Evolutionary conservation across 2,888 invertebrate species (phyloP).

Genomic region (Callimorpha dominula): DNA sequence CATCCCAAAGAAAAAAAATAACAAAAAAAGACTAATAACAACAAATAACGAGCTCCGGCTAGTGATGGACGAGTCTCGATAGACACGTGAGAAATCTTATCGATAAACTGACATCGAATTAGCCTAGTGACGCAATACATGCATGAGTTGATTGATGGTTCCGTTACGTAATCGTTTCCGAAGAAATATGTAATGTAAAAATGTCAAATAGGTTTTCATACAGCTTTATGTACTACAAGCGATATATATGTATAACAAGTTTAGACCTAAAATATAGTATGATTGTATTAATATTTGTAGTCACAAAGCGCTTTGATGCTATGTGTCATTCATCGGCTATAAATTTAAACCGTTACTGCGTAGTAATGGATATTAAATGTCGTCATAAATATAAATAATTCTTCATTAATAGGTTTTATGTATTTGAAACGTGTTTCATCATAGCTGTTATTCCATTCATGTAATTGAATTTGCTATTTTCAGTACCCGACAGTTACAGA

Average conservation of each 20-base stretch:
- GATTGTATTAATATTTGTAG: conserved; percentile 39
- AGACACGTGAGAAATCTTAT: conserved; percentile 53
- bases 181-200: conserved; percentile 39
- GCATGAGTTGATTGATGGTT: conserved; percentile 49
- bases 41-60: conserved; percentile 83
- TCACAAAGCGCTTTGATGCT: conserved; percentile 22
- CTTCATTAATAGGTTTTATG: conserved; percentile 19
- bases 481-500: neutral
- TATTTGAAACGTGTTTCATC: conserved; percentile 10
- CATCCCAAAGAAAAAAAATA: conserved; percentile 75
- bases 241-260: conserved; percentile 39
- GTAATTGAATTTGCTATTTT: conserved; percentile 6
- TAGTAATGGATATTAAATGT: conserved; percentile 21
- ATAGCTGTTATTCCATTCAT: conserved; percentile 5
- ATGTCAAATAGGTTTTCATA: conserved; percentile 35
- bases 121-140: conserved; percentile 27
- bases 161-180: conserved; percentile 42
- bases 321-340: conserved; percentile 19
- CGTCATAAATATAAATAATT: conserved; percentile 25
- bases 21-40: conserved; percentile 82
- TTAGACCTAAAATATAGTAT: conserved; percentile 33
- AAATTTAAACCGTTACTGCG: conserved; percentile 18
- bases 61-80: conserved; percentile 64
- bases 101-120: conserved; percentile 48
- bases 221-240: conserved; percentile 36